These are phyloP conservation scores for Aleiodes leptofemur DNA, from an alignment of 2,888 invertebrate species.

Conservation along the genomic window DNA sequence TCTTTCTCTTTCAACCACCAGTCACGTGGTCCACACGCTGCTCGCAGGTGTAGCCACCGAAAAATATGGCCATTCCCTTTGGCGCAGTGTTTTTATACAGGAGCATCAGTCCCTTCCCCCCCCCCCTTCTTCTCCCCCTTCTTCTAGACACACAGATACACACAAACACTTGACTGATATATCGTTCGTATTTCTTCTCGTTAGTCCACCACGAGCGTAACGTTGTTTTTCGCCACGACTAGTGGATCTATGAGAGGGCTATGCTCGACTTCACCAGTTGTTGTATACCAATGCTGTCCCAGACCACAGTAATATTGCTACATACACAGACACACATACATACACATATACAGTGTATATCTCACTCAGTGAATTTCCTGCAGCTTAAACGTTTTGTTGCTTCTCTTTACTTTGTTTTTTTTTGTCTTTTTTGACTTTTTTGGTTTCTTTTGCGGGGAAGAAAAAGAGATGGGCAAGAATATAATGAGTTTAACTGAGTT, in stretches of 20 bases:
- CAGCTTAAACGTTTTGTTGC: conserved; percentile 31
- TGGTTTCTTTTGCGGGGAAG: no score
- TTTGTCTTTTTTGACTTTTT: no score
- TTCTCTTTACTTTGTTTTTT: not conserved
- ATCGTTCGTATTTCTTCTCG: conserved; percentile 41
- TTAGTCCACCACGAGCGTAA: conserved; percentile 34
- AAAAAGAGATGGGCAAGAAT: conserved; percentile 6
- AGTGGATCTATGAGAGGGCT: conserved; percentile 34
- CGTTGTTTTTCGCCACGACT: conserved; percentile 32
- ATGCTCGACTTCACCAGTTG: conserved; percentile 28
- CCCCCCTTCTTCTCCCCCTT: not conserved
- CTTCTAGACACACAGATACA: not conserved
- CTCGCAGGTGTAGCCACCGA: conserved; percentile 42
- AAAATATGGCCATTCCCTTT: conserved; percentile 38
- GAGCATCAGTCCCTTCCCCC: not conserved
- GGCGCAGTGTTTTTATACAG: conserved; percentile 29
- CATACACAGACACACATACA: no score
- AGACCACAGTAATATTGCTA: not conserved
- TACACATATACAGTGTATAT: conserved; percentile 11
- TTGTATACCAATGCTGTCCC: not conserved
- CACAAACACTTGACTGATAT: conserved; percentile 34
- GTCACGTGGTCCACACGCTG: conserved; percentile 31
- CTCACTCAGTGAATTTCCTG: conserved; percentile 28
- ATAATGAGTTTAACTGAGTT: conserved; percentile 2
- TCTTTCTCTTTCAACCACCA: not conserved